Conservation (phyloP, 2,797 vertebrate species). For the Poecilia wingei region DNA sequence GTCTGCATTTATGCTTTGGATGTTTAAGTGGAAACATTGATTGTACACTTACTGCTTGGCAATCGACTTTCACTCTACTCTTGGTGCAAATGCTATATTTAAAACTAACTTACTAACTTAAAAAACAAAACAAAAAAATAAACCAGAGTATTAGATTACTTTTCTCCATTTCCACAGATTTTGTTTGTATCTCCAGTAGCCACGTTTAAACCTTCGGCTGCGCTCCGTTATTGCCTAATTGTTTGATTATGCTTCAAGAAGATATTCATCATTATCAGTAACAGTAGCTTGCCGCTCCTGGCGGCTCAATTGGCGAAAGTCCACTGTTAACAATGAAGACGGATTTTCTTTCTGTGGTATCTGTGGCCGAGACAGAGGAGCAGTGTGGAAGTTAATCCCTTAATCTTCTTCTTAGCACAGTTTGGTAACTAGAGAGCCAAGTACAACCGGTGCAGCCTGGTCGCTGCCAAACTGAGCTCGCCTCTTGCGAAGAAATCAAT, state of each 20-base stretch:
- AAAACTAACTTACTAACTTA: not conserved
- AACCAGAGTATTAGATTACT: not conserved
- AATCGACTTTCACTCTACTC: not conserved
- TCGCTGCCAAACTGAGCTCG: constrained; percentile 14
- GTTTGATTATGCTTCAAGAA: constrained; percentile 14
- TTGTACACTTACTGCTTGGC: not conserved
- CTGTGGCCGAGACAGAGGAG: constrained; percentile 48
- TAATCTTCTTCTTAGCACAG: constrained; percentile 61
- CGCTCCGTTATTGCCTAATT: not conserved
- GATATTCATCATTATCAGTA: constrained; percentile 14
- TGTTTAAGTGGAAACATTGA: not conserved
- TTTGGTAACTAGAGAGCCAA: constrained; percentile 44
- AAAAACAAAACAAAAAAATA: not conserved
- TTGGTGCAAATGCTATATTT: not conserved
- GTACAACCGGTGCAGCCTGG: constrained; percentile 18
- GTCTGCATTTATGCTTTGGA: not conserved
- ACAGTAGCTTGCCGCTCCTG: constrained; percentile 15
- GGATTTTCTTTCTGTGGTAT: constrained; percentile 41
- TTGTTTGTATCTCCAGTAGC: not conserved
- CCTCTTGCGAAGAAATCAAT: constrained; percentile 7
- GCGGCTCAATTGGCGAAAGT: constrained; percentile 27
- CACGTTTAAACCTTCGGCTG: not conserved
- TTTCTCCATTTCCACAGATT: not conserved
- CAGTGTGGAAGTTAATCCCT: constrained; percentile 54
- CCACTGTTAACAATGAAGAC: constrained; percentile 55